phyloP scores from a whole-genome alignment of 2,113 vertebrate species.

The Poecile atricapillus region DNA sequence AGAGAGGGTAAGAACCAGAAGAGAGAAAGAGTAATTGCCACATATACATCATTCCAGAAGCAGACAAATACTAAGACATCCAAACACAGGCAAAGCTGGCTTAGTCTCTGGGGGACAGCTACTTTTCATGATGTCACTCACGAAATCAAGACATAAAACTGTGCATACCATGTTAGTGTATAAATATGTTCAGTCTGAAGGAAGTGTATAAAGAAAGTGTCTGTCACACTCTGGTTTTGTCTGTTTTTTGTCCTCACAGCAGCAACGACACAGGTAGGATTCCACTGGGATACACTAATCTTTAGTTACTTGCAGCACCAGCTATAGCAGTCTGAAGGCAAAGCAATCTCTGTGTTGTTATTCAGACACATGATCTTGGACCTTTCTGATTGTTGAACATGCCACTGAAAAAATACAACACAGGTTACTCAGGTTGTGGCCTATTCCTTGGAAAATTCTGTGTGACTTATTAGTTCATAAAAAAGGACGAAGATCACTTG shows the following conservation, averaged over 20 bases:
- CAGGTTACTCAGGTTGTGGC: background rate
- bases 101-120: background rate
- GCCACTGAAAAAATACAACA: background rate
- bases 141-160: background rate
- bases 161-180: background rate
- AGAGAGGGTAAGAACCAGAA: background rate
- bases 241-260: background rate
- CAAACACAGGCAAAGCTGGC: conserved; percentile 2
- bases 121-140: background rate
- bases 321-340: background rate
- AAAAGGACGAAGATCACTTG: background rate
- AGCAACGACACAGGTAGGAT: background rate
- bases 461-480: background rate
- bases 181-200: background rate
- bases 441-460: background rate
- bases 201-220: background rate
- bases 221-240: background rate
- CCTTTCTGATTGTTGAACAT: background rate
- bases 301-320: background rate
- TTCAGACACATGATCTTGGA: background rate
- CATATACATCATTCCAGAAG: background rate
- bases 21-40: conserved; percentile 8
- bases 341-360: background rate
- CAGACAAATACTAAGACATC: background rate
- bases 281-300: too few species aligned